A percentile compares a stretch with the other conserved stretches of the same genome.
phyloP scores from a whole-genome alignment of 2,797 vertebrate genomes.

The Paedocypris micromegethes region DNA sequence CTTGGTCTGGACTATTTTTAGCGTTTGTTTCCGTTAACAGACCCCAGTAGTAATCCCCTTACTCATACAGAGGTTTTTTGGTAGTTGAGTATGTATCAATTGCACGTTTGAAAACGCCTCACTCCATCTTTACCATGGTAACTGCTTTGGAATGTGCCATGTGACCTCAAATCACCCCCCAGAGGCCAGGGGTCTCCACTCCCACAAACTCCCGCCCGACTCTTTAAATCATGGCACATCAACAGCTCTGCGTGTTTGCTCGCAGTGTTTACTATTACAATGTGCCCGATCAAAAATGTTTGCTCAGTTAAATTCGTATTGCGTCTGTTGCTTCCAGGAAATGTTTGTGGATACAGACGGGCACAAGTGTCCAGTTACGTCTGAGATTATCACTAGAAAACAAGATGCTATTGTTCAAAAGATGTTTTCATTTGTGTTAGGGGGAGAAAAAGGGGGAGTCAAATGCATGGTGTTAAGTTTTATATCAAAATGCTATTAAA shows the following conservation, averaged over 20 bases:
- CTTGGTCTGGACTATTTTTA: too few species aligned
- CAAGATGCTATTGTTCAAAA: too few species aligned
- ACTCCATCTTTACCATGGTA: constrained; percentile 13
- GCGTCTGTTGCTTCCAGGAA: background rate
- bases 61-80: background rate
- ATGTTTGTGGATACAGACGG: too few species aligned
- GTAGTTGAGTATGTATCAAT: constrained; percentile 19
- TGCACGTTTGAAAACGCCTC: background rate
- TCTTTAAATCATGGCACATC: constrained; percentile 14
- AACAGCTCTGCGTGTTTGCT: constrained; percentile 7
- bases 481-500: too few species aligned
- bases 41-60: background rate
- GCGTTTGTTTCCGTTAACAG: background rate
- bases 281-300: background rate
- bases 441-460: too few species aligned
- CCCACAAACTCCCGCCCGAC: constrained; percentile 42
- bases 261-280: background rate
- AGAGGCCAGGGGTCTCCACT: constrained; percentile 14
- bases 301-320: constrained; percentile 4
- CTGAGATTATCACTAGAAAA: too few species aligned
- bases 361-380: constrained; percentile 3
- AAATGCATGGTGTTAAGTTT: too few species aligned
- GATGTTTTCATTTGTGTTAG: too few species aligned
- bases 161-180: constrained; percentile 2
- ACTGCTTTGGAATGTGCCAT: constrained; percentile 29